Evolutionary conservation across 2,113 vertebrate species (phyloP), one percentile per base, ranked within the genome.

Genomic region (Galbula dea): DNA sequence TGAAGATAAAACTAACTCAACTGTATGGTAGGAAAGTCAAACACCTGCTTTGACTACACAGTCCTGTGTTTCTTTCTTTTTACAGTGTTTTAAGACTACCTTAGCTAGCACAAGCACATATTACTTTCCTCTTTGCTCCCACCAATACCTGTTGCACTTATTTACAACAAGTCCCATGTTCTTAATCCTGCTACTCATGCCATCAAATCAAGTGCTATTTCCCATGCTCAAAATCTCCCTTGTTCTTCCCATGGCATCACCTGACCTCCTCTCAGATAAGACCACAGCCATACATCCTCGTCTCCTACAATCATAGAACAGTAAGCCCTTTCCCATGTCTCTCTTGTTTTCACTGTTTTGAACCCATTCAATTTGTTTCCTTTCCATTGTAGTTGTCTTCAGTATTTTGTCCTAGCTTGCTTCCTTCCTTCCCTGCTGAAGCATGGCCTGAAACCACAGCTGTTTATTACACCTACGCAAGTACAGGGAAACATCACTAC

Each of bases 391-490:
- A 10, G 2, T 65, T 8, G 21, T 81, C 45, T 63, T 68, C 55
- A 66, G 34, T 36, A 75, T 73, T 95, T 72, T 52, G 34, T 68
- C 62, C 37, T 21, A 69, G 78, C 54, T 89, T 95, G 80, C 86
- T 92, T 95, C 84, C 86, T 92, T 92, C 93, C 93, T 87, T 68
- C 55, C 79, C 74, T 61, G 49, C 13, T 72, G 71, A 61, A 68
- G 23, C 66, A 55, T 78, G 57, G 45, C 66, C 78, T 72, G 74
- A 86, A 86, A 82, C 19, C 43, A 67, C 78, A 85, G 84, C 62
- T 94, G 89, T 71, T 92, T 82, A 87, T 65, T 74, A 52, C n/a
- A 92, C 74, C 66, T 84, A 68, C 20, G 49, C 57, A 72, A 85
- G 66, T 58, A 79, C 49, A 58, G 19, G 12, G 54, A 49, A 89